Evolutionary conservation across 2,888 invertebrate species (phyloP).

Genomic region (Holacanthella duospinosa): DNA sequence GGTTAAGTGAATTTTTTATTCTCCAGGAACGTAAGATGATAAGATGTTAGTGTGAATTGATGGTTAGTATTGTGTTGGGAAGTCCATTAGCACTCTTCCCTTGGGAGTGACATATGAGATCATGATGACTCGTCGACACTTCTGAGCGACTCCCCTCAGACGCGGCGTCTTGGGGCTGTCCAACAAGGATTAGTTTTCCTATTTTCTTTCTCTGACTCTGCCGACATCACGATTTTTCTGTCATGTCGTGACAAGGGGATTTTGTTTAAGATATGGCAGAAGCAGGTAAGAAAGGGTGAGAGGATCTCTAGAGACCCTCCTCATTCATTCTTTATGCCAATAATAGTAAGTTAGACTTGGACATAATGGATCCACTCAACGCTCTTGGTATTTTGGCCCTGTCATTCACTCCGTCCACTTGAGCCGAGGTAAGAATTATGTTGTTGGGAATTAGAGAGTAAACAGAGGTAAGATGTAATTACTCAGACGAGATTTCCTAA

Average conservation of each 20-base stretch:
- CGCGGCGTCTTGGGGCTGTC: no score
- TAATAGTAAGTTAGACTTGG: no score
- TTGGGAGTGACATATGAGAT: slow-evolving; percentile 11
- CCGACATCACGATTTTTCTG: background rate
- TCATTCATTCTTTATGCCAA: no score
- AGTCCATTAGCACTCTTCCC: slow-evolving; percentile 10
- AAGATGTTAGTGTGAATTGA: no score
- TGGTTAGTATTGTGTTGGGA: background rate
- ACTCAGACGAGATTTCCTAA: no score
- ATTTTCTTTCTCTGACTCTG: background rate
- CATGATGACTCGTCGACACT: slow-evolving; percentile 7
- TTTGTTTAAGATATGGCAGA: background rate
- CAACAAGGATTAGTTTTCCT: background rate
- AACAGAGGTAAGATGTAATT: background rate
- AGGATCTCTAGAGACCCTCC: no score
- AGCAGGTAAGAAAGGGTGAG: background rate
- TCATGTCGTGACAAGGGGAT: background rate
- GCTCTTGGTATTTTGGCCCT: no score
- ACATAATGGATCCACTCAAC: no score
- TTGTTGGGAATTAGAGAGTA: background rate
- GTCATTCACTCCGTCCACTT: background rate
- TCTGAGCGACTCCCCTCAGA: background rate
- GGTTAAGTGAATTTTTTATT: no score
- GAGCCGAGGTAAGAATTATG: background rate
- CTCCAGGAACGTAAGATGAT: no score